phyloP scores from a whole-genome alignment of 2,888 invertebrate species.

The Ommatoiulus sabulosus region DNA sequence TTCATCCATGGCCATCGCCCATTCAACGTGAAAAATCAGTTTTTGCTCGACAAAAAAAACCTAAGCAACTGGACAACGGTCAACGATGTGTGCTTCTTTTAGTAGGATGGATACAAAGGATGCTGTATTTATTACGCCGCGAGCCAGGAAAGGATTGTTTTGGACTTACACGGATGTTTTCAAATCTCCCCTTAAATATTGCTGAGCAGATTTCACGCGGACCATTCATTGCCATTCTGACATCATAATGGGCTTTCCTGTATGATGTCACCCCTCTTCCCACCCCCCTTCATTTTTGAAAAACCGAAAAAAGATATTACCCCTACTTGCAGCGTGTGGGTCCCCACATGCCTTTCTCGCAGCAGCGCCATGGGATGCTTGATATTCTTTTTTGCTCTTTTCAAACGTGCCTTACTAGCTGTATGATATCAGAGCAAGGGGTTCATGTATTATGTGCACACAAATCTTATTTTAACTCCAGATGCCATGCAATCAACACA shows the following conservation, averaged over 20 bases:
- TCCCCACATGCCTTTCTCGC: slow-evolving; percentile 40
- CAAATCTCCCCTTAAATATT: neutral
- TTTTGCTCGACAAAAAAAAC: neutral
- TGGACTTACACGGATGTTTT: neutral
- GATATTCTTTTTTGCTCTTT: neutral
- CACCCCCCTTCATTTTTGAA: neutral
- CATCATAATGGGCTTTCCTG: neutral
- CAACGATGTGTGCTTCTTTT: slow-evolving; percentile 8
- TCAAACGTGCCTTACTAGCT: neutral
- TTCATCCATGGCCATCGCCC: neutral
- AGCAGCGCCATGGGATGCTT: slow-evolving; percentile 42
- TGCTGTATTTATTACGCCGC: slow-evolving; percentile 24
- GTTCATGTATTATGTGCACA: neutral
- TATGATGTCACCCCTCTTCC: neutral
- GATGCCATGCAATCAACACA: too few species aligned
- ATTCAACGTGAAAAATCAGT: slow-evolving; percentile 24
- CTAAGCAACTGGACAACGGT: slow-evolving; percentile 21
- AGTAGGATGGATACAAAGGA: slow-evolving; percentile 5
- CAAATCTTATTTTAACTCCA: neutral
- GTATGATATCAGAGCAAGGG: neutral
- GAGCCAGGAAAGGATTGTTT: slow-evolving; percentile 39
- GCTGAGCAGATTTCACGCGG: neutral
- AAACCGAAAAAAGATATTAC: neutral
- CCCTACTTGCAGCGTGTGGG: slow-evolving; percentile 23
- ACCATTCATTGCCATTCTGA: neutral